Evolutionary conservation across 37 sponge, comb jelly and placozoan species (phyloP), one percentile per base, ranked within the genome.

Genomic region (Mnemiopsis leidyi): DNA sequence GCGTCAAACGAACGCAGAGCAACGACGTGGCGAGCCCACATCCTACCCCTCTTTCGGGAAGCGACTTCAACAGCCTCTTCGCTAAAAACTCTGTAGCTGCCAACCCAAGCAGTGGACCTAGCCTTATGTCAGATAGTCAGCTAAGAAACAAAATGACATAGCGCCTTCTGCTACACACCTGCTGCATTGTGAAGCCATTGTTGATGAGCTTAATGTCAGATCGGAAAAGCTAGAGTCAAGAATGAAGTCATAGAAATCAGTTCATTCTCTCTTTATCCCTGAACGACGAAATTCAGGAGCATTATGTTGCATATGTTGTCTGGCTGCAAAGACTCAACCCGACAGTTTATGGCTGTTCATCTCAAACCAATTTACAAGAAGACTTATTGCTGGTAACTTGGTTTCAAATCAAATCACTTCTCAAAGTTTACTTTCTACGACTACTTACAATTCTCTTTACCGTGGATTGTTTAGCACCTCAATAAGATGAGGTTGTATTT

Each of bases 111-210:
- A 32, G 32, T 32, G 79, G 61, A 34, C 32, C 79, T 28, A 77
- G 32, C 32, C 26, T 77, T 3, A 77, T 77, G 79, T 34, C 32
- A 34, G 79, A 77, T 13, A 77, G 32, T 34, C 79, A 77, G 79
- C 32, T 77, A 77, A 28, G 79, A 34, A 77, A 77, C 79, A 77
- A 32, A 26, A 28, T 77, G 79, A 77, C 79, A 34, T 77, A 32
- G 61, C 61, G 61, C 61, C 61, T 5, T 48, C 9, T 48, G 61
- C 61, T 48, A 48, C 61, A 48, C 61, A 48, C 61, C 5, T 48
- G 61, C 61, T 48, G 61, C 13, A 48, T 48, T 48, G 61, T 48
- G 61, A 48, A 48, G 61, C 61, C 61, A 18, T 48, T 48, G 61
- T 48, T 48, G 61, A 48, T 5, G 61, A 48, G 61, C 13, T 48